A percentile compares a stretch with the other conserved stretches of the same genome.
Evolutionary conservation across 2,113 vertebrate species (phyloP).

Genomic region (Gorsachius goisagi): DNA sequence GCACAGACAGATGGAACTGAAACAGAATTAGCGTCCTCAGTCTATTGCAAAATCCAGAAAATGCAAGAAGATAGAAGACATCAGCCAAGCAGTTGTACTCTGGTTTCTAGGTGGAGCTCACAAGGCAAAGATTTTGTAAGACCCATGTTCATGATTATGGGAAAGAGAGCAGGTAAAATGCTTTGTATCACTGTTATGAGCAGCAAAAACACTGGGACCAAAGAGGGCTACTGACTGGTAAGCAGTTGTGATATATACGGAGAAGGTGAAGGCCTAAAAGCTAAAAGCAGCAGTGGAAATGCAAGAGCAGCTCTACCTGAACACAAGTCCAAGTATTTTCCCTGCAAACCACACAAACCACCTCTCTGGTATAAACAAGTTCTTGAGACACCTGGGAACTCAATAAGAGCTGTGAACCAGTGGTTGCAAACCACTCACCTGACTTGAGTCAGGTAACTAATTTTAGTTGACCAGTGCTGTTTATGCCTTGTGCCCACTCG

Average conservation of each 20-base stretch:
- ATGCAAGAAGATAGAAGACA: not conserved
- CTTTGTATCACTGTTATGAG: not conserved
- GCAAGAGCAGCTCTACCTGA: not conserved
- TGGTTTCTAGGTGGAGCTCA: not conserved
- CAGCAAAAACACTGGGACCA: not conserved
- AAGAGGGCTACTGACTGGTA: not conserved
- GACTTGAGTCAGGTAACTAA: not conserved
- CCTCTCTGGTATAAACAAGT: not conserved
- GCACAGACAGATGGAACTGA: not conserved
- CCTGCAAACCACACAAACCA: not conserved
- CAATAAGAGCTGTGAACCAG: not conserved
- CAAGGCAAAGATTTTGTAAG: not conserved
- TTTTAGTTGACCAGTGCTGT: not conserved
- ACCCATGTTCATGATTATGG: not conserved
- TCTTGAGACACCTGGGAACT: not conserved
- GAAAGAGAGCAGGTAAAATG: not conserved
- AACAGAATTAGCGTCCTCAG: not conserved
- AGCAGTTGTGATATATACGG: not conserved
- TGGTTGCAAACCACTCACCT: not conserved
- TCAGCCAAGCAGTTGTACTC: not conserved
- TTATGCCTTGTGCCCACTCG: not conserved
- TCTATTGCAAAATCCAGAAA: not conserved
- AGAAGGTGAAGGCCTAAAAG: not conserved
- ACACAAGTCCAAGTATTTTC: not conserved
- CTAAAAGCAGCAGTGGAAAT: not conserved